phyloP scores from a whole-genome alignment of 2,113 vertebrate genomes.

The Gymnocephalus cernua region DNA sequence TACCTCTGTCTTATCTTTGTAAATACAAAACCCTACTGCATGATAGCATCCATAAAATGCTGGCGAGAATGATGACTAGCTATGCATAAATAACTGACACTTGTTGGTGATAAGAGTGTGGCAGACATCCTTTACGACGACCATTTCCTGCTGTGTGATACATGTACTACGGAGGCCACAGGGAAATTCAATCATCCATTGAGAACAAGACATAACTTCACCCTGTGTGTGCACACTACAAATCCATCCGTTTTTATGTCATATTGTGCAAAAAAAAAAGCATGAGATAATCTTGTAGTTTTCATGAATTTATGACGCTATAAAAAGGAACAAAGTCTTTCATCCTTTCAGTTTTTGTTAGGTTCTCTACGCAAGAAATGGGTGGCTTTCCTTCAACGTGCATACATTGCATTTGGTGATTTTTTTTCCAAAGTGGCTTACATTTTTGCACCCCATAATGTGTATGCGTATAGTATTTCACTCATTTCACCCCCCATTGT shows the following conservation, averaged over 20 bases:
- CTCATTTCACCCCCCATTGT: background rate
- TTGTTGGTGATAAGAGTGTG: slow-evolving; percentile 3
- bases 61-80: background rate
- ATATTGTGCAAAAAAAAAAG: background rate
- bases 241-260: background rate
- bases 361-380: background rate
- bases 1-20: background rate
- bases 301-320: background rate
- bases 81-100: background rate
- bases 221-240: background rate
- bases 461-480: background rate
- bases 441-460: background rate
- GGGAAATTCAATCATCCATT: background rate
- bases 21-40: background rate
- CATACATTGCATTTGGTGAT: background rate
- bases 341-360: background rate
- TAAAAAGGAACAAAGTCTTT: background rate
- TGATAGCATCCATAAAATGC: background rate
- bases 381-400: background rate
- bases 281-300: background rate
- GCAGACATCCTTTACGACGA: background rate
- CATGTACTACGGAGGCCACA: background rate
- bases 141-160: background rate
- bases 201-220: background rate
- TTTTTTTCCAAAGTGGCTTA: background rate